Base-by-base conservation (phyloP, 2,888 invertebrate species). In the Leucophenga montana region DNA sequence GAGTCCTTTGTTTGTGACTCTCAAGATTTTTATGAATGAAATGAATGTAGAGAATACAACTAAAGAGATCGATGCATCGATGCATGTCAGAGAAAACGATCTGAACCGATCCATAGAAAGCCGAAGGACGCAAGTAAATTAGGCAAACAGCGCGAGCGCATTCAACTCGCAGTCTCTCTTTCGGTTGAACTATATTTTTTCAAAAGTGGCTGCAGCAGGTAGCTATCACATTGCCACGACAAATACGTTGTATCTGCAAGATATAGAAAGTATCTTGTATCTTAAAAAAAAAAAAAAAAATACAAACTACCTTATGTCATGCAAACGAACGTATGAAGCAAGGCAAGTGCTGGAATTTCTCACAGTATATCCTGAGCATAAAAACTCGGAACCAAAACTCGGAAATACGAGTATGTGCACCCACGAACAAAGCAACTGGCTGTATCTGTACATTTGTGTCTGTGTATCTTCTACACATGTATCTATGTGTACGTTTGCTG, bases 21-120 rank as follows among this genome's bases (percentile, higher is more conserved):
- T 71, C 73, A 77, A 76, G 76, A 72, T 73, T 71, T 75, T 81
- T 72, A 75, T 84, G 84, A 82, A 82, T 84, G 81, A 83, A 76
- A 66, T 44, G 77, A 76, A 33, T 62, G 48, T 4, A 48, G 16
- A 4, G n/a, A 27, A 5, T 50, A n/a, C 18, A 64, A 27, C 62
- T 20, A 64, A 64, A 64, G 44, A 39, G 16, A 56, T 59, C n/a
- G 59, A 59, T 31, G 14, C 6, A 59, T 61, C 27, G 18, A 6
- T 27, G 14, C 56, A 33, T 11, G 39, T n/a, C 14, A 9, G 11
- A 31, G 18, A 18, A 20, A 39, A 14, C n/a, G 59, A 59, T 31
- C 6, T 16, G 59, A 59, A 11, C 39, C 39, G 11, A 39, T 39
- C 39, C 39, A 39, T 39, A 39, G 39, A 11, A 13, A 16, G 50